Conservation (phyloP, 1,140 invertebrate genomes). For the Araneus ventricosus region DNA sequence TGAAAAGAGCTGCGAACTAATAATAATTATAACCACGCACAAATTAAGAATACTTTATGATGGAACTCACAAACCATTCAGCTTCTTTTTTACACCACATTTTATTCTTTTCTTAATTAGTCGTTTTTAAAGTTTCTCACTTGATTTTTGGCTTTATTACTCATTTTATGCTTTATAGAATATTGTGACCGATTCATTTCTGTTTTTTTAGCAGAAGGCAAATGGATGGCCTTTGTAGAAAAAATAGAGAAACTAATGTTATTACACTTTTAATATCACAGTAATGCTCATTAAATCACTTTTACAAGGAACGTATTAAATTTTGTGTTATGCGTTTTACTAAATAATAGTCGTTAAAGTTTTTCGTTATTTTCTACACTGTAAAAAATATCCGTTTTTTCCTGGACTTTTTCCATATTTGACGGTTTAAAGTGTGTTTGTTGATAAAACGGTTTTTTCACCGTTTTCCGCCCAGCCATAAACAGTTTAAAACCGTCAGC, state of each 20-base stretch:
- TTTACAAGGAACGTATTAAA: too few species aligned
- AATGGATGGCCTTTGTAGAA: background rate
- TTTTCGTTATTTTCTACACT: too few species aligned
- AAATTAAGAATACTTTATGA: constrained; percentile 11
- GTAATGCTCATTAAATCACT: too few species aligned
- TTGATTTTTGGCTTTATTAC: background rate
- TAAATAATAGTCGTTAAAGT: too few species aligned
- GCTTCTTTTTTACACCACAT: background rate
- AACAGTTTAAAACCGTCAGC: too few species aligned
- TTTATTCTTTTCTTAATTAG: background rate
- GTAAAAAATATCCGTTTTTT: too few species aligned
- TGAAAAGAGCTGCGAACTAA: background rate
- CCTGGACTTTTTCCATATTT: too few species aligned
- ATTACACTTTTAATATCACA: background rate
- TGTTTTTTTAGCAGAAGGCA: background rate
- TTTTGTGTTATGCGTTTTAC: too few species aligned
- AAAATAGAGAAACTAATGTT: background rate
- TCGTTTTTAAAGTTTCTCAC: background rate
- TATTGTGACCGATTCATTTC: background rate
- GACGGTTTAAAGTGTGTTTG: too few species aligned
- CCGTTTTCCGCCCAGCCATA: too few species aligned
- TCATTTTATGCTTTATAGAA: background rate
- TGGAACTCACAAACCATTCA: background rate
- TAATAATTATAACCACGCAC: background rate
- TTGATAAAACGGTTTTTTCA: too few species aligned